Evolutionary conservation across 2,113 vertebrate species (phyloP).

Genomic region (Cyphomyrus plagiostoma): DNA sequence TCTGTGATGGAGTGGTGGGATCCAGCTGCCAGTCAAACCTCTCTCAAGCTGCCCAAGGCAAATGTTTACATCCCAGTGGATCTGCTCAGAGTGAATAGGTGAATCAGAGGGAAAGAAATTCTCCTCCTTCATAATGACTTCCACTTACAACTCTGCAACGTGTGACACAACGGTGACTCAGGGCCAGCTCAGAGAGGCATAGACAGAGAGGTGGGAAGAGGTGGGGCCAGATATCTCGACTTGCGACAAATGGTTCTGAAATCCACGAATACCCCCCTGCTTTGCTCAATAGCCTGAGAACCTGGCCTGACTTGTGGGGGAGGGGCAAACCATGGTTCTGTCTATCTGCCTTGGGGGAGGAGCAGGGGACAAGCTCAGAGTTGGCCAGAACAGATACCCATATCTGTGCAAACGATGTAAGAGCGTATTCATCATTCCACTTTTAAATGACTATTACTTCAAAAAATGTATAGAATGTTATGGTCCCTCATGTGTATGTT

Average conservation of each 20-base stretch:
- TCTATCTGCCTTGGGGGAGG: not conserved
- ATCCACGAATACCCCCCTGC: not conserved
- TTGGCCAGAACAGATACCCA: not conserved
- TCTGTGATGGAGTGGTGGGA: not conserved
- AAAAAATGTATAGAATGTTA: not conserved
- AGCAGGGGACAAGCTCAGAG: not conserved
- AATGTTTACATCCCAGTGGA: constrained; percentile 50
- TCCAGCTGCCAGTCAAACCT: not conserved
- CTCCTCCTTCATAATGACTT: constrained; percentile 49
- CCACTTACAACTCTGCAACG: constrained; percentile 40
- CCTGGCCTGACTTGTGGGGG: not conserved
- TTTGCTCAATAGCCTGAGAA: not conserved
- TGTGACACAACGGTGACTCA: constrained; percentile 40
- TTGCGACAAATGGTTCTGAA: not conserved
- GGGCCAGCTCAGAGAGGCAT: constrained; percentile 27
- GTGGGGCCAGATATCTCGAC: not conserved
- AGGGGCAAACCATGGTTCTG: not conserved
- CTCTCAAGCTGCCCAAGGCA: constrained; percentile 28
- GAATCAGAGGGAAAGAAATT: constrained; percentile 48
- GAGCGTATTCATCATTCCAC: not conserved
- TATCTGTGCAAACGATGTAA: not conserved
- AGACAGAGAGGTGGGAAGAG: constrained; percentile 42
- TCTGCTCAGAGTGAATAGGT: constrained; percentile 50
- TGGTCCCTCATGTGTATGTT: not conserved
- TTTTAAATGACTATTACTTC: not conserved